These are phyloP conservation scores for Liparis tanakae DNA, from an alignment of 2,797 vertebrate genomes.

Conservation along the genomic window DNA sequence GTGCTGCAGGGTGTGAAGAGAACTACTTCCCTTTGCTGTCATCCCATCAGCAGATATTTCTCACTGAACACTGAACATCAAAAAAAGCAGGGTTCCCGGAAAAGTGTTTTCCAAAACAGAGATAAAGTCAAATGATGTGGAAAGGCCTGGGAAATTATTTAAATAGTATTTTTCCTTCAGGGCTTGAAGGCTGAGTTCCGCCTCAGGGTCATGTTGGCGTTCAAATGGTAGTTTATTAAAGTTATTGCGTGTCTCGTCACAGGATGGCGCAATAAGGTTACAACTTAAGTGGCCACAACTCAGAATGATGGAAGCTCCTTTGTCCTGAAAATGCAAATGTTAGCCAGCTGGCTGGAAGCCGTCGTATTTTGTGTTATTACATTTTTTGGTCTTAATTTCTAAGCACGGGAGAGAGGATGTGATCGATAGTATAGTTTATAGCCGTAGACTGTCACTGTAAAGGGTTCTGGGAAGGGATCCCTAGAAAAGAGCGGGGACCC, in stretches of 20 bases:
- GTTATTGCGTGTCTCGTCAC: not conserved
- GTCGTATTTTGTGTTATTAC: not conserved
- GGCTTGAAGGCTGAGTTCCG: not conserved
- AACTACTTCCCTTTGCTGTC: conserved; percentile 32
- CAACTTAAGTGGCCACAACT: not conserved
- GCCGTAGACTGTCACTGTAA: not conserved
- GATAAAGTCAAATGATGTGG: no score
- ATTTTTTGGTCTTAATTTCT: not conserved
- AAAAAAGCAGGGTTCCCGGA: not conserved
- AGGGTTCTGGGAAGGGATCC: not conserved
- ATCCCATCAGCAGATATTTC: conserved; percentile 54
- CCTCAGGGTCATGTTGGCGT: not conserved
- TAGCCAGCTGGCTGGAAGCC: not conserved
- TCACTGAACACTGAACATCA: conserved; percentile 25
- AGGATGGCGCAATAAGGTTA: not conserved
- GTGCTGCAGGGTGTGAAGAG: conserved; percentile 57
- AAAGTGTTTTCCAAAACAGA: not conserved
- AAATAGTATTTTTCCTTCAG: not conserved
- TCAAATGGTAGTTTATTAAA: not conserved
- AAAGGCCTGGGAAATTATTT: not conserved
- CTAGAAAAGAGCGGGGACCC: not conserved
- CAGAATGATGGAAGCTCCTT: not conserved
- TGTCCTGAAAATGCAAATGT: not conserved
- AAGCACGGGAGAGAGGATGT: not conserved
- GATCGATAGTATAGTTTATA: not conserved